Evolutionary conservation across 2,797 vertebrate genomes (phyloP).

Genomic region (Pogoniulus pusillus): DNA sequence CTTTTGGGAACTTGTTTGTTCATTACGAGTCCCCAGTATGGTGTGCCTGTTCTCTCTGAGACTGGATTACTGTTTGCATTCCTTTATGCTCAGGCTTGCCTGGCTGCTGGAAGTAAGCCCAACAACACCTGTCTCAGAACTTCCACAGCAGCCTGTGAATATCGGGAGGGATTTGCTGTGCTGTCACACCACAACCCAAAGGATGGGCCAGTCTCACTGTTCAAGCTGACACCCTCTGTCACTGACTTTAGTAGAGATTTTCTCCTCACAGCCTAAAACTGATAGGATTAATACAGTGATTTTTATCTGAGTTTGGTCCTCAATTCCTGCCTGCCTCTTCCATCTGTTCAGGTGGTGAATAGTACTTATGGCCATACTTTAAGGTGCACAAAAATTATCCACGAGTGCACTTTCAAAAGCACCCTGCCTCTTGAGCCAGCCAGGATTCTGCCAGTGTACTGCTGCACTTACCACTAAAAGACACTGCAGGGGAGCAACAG

Average conservation of each 20-base stretch:
- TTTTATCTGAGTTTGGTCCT: not conserved
- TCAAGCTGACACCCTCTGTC: not conserved
- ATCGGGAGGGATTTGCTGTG: not conserved
- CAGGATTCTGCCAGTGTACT: not conserved
- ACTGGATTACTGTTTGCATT: not conserved
- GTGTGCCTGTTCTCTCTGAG: not conserved
- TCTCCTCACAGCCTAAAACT: not conserved
- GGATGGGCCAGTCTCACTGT: not conserved
- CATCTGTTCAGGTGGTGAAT: not conserved
- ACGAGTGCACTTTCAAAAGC: not conserved
- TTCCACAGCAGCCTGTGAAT: not conserved
- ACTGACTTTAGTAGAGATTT: not conserved
- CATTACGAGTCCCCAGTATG: not conserved
- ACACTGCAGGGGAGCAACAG: not conserved
- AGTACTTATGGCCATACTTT: not conserved
- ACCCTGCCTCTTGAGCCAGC: not conserved
- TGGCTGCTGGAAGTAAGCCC: not conserved
- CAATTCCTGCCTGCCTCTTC: not conserved
- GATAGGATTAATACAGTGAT: constrained; percentile 12
- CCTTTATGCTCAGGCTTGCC: not conserved
- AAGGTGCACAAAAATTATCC: not conserved
- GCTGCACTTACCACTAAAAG: not conserved
- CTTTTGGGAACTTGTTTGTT: not conserved
- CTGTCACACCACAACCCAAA: not conserved
- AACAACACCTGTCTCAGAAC: not conserved